A percentile compares a stretch with the other conserved stretches of the same genome.
Evolutionary conservation across 2,797 vertebrate species (phyloP).

Genomic region (Furcifer pardalis): DNA sequence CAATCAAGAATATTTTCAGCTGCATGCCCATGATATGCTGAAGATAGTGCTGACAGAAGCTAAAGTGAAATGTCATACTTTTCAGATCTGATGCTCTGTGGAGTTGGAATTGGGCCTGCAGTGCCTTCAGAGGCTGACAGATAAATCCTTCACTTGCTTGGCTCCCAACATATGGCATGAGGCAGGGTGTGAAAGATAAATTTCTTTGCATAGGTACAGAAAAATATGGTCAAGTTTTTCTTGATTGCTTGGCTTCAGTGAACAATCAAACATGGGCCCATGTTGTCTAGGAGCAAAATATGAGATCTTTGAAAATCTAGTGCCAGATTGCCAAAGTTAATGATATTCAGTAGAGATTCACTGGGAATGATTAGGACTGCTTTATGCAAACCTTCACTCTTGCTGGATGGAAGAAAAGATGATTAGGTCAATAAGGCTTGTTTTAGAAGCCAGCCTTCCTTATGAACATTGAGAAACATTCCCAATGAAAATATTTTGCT

Average conservation of each 20-base stretch:
- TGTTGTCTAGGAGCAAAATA: conserved; percentile 60
- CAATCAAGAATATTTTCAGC: conserved; percentile 66
- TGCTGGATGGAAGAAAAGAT: not conserved
- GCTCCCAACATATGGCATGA: conserved; percentile 73
- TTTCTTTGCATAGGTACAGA: conserved; percentile 74
- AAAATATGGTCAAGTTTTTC: conserved; percentile 58
- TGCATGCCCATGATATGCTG: conserved; percentile 32
- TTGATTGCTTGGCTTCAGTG: conserved; percentile 58
- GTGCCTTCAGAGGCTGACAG: conserved; percentile 74
- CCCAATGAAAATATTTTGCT: not conserved
- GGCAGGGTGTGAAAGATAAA: conserved; percentile 78
- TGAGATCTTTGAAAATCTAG: conserved; percentile 36
- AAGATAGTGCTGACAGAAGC: conserved; percentile 74
- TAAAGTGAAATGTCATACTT: conserved; percentile 75
- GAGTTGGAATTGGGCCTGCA: conserved; percentile 68
- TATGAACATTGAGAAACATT: not conserved
- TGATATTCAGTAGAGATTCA: conserved; percentile 38
- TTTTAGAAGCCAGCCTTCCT: not conserved
- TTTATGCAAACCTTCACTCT: not conserved
- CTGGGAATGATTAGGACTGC: conserved; percentile 35
- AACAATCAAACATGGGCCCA: conserved; percentile 57
- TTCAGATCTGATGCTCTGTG: conserved; percentile 56
- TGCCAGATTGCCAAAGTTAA: conserved; percentile 50
- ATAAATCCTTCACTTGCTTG: conserved; percentile 75
- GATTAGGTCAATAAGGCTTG: not conserved